Percentiles rank a stretch among this genome's conserved stretches.
Evolutionary conservation across 1,140 invertebrate species (phyloP).

Genomic region (Hirudo medicinalis): DNA sequence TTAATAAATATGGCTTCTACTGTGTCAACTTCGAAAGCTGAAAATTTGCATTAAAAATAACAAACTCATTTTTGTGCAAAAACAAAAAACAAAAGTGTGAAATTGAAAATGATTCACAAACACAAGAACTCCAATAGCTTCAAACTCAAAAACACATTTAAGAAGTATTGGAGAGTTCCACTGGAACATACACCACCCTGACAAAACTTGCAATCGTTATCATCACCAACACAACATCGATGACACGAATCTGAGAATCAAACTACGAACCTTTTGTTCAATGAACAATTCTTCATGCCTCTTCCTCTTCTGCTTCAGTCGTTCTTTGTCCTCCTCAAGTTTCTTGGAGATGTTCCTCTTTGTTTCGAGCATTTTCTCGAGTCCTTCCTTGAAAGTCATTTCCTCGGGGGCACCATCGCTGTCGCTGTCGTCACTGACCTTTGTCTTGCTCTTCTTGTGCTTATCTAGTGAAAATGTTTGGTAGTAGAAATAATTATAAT

Average conservation of each 20-base stretch:
- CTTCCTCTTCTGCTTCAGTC: background rate
- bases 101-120: too few species aligned
- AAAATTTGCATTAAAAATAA: too few species aligned
- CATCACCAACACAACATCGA: background rate
- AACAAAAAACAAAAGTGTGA: too few species aligned
- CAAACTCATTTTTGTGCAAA: too few species aligned
- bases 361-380: constrained; percentile 5
- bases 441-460: background rate
- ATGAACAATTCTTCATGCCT: background rate
- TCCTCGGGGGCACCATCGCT: background rate
- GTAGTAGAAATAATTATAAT: too few species aligned
- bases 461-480: background rate
- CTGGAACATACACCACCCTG: background rate
- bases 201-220: background rate
- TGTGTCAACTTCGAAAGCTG: too few species aligned
- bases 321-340: constrained; percentile 1
- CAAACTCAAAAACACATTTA: too few species aligned
- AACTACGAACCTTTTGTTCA: background rate
- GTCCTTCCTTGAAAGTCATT: constrained; percentile 5
- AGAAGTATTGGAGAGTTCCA: too few species aligned
- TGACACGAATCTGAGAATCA: background rate
- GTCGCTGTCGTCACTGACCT: background rate
- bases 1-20: background rate
- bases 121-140: too few species aligned
- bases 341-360: background rate